Conservation (phyloP, 2,113 vertebrate species). For the Poeciliopsis retropinna region DNA sequence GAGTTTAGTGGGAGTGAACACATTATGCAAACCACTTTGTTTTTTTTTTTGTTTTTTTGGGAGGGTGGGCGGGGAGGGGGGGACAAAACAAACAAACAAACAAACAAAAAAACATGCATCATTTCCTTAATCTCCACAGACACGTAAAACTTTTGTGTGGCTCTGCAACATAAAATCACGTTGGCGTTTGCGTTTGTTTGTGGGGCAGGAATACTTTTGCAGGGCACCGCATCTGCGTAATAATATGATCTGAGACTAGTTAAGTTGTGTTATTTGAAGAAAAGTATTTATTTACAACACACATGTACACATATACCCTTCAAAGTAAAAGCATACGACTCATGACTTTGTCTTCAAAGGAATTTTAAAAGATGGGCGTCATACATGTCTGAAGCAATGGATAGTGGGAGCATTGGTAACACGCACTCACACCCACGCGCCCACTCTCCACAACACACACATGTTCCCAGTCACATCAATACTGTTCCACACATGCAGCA, state of each 20-base stretch:
- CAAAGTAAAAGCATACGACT: conserved; percentile 89
- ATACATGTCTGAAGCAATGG: conserved; percentile 73
- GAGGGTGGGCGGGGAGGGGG: no score
- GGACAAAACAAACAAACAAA: neutral
- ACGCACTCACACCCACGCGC: conserved; percentile 37
- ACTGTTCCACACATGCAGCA: conserved; percentile 14
- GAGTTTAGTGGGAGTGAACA: neutral
- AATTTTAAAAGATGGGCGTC: conserved; percentile 84
- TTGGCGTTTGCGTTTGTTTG: neutral
- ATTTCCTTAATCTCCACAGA: neutral
- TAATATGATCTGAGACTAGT: conserved; percentile 53
- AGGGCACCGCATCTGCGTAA: neutral
- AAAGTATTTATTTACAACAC: conserved; percentile 97
- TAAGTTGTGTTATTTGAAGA: conserved; percentile 88
- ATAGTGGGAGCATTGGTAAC: conserved; percentile 87
- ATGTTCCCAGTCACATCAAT: conserved; percentile 75
- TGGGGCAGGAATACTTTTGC: neutral
- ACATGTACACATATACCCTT: conserved; percentile 87
- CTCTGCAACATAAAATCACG: neutral
- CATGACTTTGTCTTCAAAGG: conserved; percentile 87
- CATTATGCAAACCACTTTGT: neutral
- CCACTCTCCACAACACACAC: conserved; percentile 36
- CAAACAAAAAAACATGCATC: neutral
- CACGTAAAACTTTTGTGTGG: neutral
- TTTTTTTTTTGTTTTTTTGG: no score